These are phyloP conservation scores for Hypena proboscidalis DNA, from an alignment of 2,888 invertebrate genomes.

Conservation along the genomic window DNA sequence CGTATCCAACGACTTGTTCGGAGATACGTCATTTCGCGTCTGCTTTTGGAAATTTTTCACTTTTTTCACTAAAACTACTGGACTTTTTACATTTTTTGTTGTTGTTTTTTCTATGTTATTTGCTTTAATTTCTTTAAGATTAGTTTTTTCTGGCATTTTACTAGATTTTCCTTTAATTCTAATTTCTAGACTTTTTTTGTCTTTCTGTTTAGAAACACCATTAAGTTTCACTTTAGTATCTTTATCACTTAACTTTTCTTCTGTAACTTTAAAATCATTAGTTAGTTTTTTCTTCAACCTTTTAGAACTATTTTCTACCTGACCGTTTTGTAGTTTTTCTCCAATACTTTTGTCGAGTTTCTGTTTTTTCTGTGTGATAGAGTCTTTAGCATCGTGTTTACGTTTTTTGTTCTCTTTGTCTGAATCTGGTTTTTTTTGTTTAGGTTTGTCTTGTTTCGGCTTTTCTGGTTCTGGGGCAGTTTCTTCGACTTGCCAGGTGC, in stretches of 20 bases:
- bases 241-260: too few species aligned
- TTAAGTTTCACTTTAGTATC: constrained; percentile 41
- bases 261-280: constrained; percentile 17
- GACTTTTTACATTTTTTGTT: constrained; percentile 15
- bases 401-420: constrained; percentile 61
- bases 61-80: constrained; percentile 57
- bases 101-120: neutral
- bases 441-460: constrained; percentile 46
- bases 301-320: constrained; percentile 15
- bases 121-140: constrained; percentile 10
- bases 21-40: constrained; percentile 13
- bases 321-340: constrained; percentile 34
- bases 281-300: constrained; percentile 18
- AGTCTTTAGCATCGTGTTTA: constrained; percentile 23
- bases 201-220: constrained; percentile 18
- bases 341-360: constrained; percentile 21
- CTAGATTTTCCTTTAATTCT: constrained; percentile 16
- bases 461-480: constrained; percentile 42
- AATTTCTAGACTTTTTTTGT: constrained; percentile 6
- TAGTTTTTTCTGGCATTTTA: constrained; percentile 11
- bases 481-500: constrained; percentile 63
- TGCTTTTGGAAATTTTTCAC: constrained; percentile 63
- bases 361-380: constrained; percentile 33
- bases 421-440: too few species aligned
- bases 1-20: constrained; percentile 46